Conservation (phyloP, 2,113 vertebrate genomes). For the Pelodiscus sinensis region DNA sequence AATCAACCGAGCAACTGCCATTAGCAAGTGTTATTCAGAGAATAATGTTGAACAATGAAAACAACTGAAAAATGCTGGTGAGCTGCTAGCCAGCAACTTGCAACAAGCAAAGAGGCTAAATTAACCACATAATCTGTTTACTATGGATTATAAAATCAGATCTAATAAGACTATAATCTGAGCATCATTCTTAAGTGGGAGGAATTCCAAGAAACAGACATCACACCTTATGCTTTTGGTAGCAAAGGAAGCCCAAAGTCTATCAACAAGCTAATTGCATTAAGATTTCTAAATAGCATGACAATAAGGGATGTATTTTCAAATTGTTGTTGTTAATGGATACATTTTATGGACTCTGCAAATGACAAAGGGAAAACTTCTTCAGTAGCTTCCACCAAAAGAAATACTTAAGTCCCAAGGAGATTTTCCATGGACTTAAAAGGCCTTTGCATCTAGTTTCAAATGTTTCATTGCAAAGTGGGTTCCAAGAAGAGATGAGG, state of each 20-base stretch:
- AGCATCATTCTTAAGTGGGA: conserved; percentile 1
- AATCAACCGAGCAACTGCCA: conserved; percentile 23
- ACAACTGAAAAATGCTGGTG: neutral
- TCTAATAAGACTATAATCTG: conserved; percentile 1
- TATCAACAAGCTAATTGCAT: conserved; percentile 35
- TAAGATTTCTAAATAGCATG: conserved; percentile 22
- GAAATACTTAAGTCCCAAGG: neutral
- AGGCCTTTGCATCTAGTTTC: rapidly evolving
- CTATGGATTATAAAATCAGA: conserved; percentile 58
- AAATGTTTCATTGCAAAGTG: neutral
- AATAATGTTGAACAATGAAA: neutral
- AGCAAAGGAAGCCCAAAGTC: neutral
- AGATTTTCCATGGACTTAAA: neutral
- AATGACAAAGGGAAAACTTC: neutral
- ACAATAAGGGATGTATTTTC: conserved; percentile 19
- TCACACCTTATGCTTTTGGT: neutral
- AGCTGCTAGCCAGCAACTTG: conserved; percentile 29
- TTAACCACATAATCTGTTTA: conserved; percentile 50
- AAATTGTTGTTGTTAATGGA: conserved; percentile 15
- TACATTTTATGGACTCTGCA: neutral
- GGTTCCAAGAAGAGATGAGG: neutral
- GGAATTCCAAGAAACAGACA: conserved; percentile 33
- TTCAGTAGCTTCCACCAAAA: neutral
- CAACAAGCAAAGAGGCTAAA: neutral
- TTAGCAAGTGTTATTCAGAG: conserved; percentile 6